phyloP scores from a whole-genome alignment of 2,113 vertebrate genomes.

The Neomonachus schauinslandi region DNA sequence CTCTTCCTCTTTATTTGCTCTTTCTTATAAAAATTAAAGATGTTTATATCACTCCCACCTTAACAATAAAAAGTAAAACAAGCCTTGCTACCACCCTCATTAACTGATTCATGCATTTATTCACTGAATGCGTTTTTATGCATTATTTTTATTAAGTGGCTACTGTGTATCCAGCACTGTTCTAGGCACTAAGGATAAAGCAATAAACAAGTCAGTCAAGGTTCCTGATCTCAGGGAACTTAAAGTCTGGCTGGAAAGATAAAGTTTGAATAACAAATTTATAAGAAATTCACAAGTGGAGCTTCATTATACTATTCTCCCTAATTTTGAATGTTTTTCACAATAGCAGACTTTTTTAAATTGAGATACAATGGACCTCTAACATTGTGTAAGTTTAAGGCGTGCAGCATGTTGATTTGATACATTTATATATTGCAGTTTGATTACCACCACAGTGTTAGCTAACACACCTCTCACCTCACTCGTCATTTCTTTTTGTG shows the following conservation, averaged over 20 bases:
- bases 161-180: not conserved
- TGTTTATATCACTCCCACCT: not conserved
- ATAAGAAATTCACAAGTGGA: not conserved
- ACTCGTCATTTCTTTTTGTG: not conserved
- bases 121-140: not conserved
- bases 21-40: not conserved
- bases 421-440: not conserved
- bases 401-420: not conserved
- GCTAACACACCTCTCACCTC: not conserved
- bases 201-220: not conserved
- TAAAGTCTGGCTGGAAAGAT: not conserved
- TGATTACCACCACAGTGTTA: not conserved
- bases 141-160: slow-evolving; percentile 4
- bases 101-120: not conserved
- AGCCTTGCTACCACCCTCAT: not conserved
- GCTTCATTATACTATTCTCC: not conserved
- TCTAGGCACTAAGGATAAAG: not conserved
- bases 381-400: not conserved
- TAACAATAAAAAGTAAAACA: slow-evolving; percentile 42
- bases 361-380: not conserved
- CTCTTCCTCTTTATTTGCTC: not conserved
- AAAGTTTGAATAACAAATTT: not conserved
- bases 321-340: not conserved
- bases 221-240: not conserved
- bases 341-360: not conserved